Conservation (phyloP, 1,140 invertebrate species). For the Ooceraea biroi region DNA sequence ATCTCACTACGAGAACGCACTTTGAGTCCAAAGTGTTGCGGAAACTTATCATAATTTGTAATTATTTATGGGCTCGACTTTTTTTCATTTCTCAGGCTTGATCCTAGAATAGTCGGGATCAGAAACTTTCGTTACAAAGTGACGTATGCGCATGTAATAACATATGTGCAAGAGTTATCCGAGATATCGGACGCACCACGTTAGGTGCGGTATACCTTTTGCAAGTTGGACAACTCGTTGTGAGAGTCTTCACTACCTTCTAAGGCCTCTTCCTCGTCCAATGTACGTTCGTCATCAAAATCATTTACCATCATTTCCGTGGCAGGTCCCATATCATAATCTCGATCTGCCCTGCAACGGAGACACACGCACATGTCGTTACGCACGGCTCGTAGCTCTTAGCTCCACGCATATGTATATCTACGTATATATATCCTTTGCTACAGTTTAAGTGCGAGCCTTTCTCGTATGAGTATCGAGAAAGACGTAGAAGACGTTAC, state of each 20-base stretch:
- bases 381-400: background rate
- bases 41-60: slow-evolving; percentile 78
- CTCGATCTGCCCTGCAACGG: slow-evolving; percentile 83
- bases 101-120: slow-evolving; percentile 77
- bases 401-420: too few species aligned
- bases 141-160: slow-evolving; percentile 50
- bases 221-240: slow-evolving; percentile 95
- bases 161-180: slow-evolving; percentile 57
- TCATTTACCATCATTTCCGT: slow-evolving; percentile 96
- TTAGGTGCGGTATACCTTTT: slow-evolving; percentile 88
- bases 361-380: background rate
- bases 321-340: slow-evolving; percentile 90
- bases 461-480: background rate
- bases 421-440: too few species aligned
- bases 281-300: slow-evolving; percentile 97
- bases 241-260: slow-evolving; percentile 94
- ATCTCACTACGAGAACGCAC: slow-evolving; percentile 77
- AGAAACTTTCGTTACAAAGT: slow-evolving; percentile 74
- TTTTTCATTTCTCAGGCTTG: slow-evolving; percentile 77
- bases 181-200: slow-evolving; percentile 16
- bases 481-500: background rate
- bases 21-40: slow-evolving; percentile 76
- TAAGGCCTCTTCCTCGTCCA: slow-evolving; percentile 98
- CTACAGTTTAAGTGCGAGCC: background rate
- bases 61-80: slow-evolving; percentile 77